Evolutionary conservation across 2,797 vertebrate genomes (phyloP), one percentile per base, ranked within the genome.

Genomic region (Peromyscus attwateri): DNA sequence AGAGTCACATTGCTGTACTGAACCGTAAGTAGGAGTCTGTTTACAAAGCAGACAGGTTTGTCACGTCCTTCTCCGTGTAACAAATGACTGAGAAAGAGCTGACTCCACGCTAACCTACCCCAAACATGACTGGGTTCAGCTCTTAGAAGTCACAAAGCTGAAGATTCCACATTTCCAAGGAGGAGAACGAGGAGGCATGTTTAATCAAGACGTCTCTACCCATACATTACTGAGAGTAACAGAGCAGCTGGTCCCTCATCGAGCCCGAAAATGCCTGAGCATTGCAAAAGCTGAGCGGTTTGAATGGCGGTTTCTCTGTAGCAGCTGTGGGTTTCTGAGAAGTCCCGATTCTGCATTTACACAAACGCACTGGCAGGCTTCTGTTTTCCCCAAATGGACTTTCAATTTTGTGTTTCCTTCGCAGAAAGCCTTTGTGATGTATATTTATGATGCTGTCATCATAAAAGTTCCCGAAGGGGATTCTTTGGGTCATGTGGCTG

Each of bases 361-460:
- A 94, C 96, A 97, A 95, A 77, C 60, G 91, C 73, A 92, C 34
- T 17, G 9, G 55, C 88, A 92, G 75, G 71, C 95, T 97, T 96
- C 71, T 85, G n/a, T 96, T 97, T 96, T 89, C 94, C 95, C 87
- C 92, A 91, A 97, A 93, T 55, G 60, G 85, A 96, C 87, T 93
- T 97, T 91, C 83, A 95, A 88, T 97, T 96, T 84, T 92, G 95
- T 60, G 88, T 95, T 96, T 80, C 81, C 96, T 97, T 89, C 82
- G n/a, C 79, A 84, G 80, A 89, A 94, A 89, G 85, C 0, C 92
- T 94, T 90, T 89, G 73, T 89, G 57, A 70, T 82, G 31, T n/a
- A 80, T 73, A 87, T 75, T 97, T 97, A 95, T 89, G 81, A 92
- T 46, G 46, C 55, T 4, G 34, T 79, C 92, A 95, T 94, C 89